Evolutionary conservation across 2,797 vertebrate species (phyloP).

Genomic region (Arremon aurantiirostris): DNA sequence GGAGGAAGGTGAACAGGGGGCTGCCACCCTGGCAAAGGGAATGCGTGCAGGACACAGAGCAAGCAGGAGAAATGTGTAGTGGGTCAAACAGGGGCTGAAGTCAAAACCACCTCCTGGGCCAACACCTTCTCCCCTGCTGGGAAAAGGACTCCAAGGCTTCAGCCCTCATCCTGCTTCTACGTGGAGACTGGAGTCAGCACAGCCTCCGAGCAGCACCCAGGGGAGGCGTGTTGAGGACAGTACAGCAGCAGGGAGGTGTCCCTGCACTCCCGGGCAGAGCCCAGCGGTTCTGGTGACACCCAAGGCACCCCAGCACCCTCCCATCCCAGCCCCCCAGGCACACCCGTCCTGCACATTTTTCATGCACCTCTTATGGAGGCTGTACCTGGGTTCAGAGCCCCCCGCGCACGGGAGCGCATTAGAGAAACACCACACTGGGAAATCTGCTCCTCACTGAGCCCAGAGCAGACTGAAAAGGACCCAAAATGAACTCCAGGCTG

Average conservation of each 20-base stretch:
- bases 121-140: not conserved
- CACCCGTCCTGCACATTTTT: not conserved
- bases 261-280: accelerated
- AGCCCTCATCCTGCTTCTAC: not conserved
- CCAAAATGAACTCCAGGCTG: not conserved
- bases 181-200: accelerated
- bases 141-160: not conserved
- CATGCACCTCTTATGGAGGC: not conserved
- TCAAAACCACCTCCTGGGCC: not conserved
- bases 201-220: not conserved
- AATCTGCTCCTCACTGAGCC: not conserved
- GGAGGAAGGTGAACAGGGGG: not conserved
- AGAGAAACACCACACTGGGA: not conserved
- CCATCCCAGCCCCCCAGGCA: not conserved
- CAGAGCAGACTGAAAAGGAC: not conserved
- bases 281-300: accelerated
- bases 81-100: not conserved
- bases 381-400: not conserved
- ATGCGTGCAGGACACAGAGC: accelerated
- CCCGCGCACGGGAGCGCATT: accelerated
- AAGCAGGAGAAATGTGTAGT: not conserved
- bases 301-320: not conserved
- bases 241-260: not conserved
- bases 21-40: not conserved
- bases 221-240: not conserved